phyloP scores from a whole-genome alignment of 2,113 vertebrate genomes.

The Actenoides lindsayi region DNA sequence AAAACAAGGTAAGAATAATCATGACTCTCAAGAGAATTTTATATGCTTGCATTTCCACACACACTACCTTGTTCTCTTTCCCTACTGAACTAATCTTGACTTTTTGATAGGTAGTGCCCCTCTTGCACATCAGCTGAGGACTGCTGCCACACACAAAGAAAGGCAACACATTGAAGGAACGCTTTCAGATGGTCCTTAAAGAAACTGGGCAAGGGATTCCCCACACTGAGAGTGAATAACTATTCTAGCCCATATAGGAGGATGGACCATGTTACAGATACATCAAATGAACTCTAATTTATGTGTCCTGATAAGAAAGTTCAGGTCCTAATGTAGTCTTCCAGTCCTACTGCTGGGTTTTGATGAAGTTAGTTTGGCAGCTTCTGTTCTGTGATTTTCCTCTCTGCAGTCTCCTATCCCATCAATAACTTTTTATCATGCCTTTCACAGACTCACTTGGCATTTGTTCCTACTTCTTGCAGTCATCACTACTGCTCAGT shows the following conservation, averaged over 20 bases:
- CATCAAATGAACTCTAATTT: neutral
- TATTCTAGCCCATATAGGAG: neutral
- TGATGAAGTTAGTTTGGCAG: neutral
- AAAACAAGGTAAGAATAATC: constrained; percentile 33
- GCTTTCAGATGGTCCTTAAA: neutral
- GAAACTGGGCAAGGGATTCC: neutral
- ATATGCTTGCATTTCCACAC: neutral
- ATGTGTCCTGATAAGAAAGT: neutral
- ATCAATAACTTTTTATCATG: neutral
- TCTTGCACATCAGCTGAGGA: neutral
- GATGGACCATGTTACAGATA: neutral
- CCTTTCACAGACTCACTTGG: neutral
- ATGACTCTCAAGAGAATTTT: neutral
- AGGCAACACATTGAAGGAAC: neutral
- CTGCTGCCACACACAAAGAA: neutral
- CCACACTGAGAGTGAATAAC: neutral
- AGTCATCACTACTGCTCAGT: neutral
- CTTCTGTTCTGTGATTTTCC: neutral
- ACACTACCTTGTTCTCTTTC: neutral
- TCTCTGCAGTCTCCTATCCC: neutral
- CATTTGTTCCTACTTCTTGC: neutral
- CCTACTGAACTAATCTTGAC: neutral
- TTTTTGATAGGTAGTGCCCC: neutral
- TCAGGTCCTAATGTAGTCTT: neutral
- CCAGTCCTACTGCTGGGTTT: neutral